A percentile compares a stretch with the other conserved stretches of the same genome.
Evolutionary conservation across 2,113 vertebrate genomes (phyloP).

Genomic region (Sigmodon hispidus): DNA sequence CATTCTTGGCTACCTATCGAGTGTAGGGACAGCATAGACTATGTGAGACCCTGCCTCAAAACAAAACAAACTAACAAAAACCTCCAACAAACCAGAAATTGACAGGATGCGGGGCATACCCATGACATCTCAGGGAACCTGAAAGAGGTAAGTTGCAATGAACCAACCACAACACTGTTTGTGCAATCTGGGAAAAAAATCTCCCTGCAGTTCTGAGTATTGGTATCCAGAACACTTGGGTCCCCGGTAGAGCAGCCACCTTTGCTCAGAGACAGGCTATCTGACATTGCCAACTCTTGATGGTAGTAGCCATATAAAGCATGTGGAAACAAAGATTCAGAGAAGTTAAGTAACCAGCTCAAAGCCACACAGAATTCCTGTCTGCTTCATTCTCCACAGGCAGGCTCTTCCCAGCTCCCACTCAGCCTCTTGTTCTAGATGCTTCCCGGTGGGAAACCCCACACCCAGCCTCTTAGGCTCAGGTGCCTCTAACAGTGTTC

Average conservation of each 20-base stretch:
- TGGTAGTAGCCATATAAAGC: neutral
- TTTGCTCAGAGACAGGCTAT: neutral
- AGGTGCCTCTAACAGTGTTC: constrained; percentile 70
- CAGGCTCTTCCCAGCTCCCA: neutral
- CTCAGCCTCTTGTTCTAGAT: neutral
- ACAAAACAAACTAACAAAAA: neutral
- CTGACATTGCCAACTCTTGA: neutral
- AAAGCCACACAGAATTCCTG: neutral
- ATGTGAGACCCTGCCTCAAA: neutral
- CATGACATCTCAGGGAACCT: accelerated
- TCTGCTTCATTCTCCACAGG: neutral
- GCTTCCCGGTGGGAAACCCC: neutral
- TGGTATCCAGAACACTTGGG: neutral
- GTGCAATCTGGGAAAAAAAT: neutral
- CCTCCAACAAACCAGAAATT: neutral
- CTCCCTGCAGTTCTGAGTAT: neutral
- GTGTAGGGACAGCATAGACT: neutral
- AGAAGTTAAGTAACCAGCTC: neutral
- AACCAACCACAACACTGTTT: neutral
- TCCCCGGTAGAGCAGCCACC: neutral
- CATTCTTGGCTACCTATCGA: neutral
- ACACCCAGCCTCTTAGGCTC: neutral
- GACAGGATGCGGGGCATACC: accelerated
- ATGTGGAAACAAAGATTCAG: neutral
- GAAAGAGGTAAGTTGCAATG: neutral